phyloP scores from a whole-genome alignment of 2,888 invertebrate genomes.

The Hypomecis punctinalis region DNA sequence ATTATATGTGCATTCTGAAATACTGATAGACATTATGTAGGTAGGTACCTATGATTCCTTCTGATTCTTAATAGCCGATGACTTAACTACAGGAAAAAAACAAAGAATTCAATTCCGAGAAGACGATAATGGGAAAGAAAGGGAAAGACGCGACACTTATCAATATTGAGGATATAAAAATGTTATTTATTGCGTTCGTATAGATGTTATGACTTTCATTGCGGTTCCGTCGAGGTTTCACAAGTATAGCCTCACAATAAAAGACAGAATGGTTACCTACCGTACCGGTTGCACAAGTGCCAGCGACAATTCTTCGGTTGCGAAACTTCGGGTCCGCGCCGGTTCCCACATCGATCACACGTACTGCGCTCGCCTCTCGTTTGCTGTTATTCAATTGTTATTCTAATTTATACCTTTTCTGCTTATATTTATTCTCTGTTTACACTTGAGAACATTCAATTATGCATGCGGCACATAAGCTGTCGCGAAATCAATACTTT shows the following conservation, averaged over 20 bases:
- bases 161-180: slow-evolving; percentile 36
- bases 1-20: too few species aligned
- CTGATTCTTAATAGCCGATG: background rate
- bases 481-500: slow-evolving; percentile 11
- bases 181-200: slow-evolving; percentile 41
- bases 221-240: slow-evolving; percentile 48
- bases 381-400: slow-evolving; percentile 45
- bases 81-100: slow-evolving; percentile 16
- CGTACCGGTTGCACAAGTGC: slow-evolving; percentile 61
- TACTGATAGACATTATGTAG: too few species aligned
- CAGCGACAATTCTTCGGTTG: slow-evolving; percentile 64
- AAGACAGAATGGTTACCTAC: slow-evolving; percentile 51
- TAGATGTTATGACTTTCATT: slow-evolving; percentile 46
- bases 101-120: slow-evolving; percentile 8
- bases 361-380: slow-evolving; percentile 49
- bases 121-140: slow-evolving; percentile 34
- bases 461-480: slow-evolving; percentile 4
- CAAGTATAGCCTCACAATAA: slow-evolving; percentile 53
- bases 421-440: too few species aligned
- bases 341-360: slow-evolving; percentile 67
- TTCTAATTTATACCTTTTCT: slow-evolving; percentile 8
- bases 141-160: slow-evolving; percentile 30
- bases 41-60: too few species aligned
- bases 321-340: slow-evolving; percentile 55
- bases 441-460: background rate